Conservation (phyloP, 2,113 vertebrate genomes). For the Urocynchramus pylzowi region DNA sequence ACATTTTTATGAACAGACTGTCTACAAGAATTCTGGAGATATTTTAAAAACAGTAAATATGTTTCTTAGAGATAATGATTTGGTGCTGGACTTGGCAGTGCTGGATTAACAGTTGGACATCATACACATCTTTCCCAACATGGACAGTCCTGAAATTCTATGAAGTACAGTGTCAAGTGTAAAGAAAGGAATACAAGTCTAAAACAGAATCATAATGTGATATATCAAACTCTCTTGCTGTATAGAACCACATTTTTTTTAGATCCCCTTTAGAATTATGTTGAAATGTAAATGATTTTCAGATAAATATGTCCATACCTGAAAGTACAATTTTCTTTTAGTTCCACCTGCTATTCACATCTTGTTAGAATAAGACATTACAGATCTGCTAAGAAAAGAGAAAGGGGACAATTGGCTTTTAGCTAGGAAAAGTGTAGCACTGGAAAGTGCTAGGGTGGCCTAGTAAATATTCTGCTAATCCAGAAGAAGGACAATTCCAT, state of each 20-base stretch:
- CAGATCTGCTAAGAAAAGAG: background rate
- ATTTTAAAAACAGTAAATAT: background rate
- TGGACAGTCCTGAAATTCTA: background rate
- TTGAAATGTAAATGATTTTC: background rate
- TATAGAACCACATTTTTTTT: background rate
- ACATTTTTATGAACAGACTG: background rate
- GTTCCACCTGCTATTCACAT: background rate
- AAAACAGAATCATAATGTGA: background rate
- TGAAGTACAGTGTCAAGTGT: background rate
- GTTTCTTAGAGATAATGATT: background rate
- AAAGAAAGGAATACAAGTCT: background rate
- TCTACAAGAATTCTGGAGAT: background rate
- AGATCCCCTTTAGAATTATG: background rate
- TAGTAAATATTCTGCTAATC: background rate
- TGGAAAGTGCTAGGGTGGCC: background rate
- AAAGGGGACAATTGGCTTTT: rapidly evolving
- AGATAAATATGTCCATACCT: background rate
- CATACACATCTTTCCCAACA: background rate
- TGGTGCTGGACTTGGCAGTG: background rate
- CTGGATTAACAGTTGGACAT: background rate
- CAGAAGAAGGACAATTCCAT: background rate
- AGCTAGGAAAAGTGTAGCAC: background rate
- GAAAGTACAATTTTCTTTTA: background rate
- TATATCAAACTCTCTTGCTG: background rate
- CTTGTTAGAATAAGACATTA: background rate